phyloP scores from a whole-genome alignment of 2,113 vertebrate genomes.

The Lepisosteus osseus region DNA sequence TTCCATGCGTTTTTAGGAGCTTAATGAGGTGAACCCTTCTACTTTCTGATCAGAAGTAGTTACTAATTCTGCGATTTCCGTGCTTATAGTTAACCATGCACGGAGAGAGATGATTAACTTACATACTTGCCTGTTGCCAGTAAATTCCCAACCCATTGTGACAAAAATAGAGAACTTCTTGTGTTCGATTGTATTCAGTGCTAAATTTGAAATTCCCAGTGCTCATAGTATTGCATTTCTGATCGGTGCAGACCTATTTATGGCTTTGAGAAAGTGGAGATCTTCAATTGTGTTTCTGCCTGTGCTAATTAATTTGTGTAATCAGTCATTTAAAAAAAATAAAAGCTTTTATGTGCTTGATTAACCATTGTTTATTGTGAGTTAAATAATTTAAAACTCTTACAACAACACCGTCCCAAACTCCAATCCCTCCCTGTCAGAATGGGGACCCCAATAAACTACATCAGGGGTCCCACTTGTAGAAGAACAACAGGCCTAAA shows the following conservation, averaged over 20 bases:
- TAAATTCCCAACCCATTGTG: conserved; percentile 7
- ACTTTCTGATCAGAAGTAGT: not conserved
- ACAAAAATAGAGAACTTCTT: not conserved
- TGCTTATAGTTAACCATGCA: conserved; percentile 3
- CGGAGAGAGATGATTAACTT: not conserved
- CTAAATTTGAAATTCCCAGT: not conserved
- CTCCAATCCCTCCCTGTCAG: no score
- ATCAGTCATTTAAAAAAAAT: conserved; percentile 1
- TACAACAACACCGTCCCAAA: no score
- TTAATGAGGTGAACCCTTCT: not conserved
- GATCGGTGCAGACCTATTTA: not conserved
- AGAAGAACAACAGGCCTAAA: no score
- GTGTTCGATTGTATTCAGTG: not conserved
- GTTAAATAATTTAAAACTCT: no score
- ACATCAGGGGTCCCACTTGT: no score
- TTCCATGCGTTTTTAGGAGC: not conserved
- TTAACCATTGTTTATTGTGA: no score
- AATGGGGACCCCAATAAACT: no score
- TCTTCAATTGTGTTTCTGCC: not conserved
- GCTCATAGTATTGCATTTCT: not conserved
- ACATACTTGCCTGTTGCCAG: conserved; percentile 1
- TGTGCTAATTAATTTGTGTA: not conserved
- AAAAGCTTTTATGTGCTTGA: no score
- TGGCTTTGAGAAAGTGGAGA: not conserved
- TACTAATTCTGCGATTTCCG: not conserved